A percentile compares a stretch with the other conserved stretches of the same genome.
Conservation (phyloP, 2,113 vertebrate species). For the Eptesicus fuscus region DNA sequence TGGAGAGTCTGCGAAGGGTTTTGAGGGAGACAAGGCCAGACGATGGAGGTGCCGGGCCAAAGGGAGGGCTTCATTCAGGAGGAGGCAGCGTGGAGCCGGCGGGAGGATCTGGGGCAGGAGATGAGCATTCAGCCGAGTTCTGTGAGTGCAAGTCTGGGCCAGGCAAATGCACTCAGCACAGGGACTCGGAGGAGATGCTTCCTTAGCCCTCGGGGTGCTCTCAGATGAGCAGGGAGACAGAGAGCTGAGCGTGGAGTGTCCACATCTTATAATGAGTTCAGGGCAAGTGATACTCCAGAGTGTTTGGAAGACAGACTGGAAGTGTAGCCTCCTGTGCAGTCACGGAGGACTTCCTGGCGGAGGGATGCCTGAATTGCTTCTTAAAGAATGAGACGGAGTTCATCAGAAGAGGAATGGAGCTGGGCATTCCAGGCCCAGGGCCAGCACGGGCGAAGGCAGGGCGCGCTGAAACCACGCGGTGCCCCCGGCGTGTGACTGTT, state of each 20-base stretch:
- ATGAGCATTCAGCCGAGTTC: background rate
- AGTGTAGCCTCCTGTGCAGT: background rate
- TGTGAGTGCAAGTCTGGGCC: accelerated
- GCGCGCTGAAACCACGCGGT: accelerated
- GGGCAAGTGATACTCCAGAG: background rate
- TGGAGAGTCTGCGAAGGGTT: background rate
- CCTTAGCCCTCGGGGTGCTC: background rate
- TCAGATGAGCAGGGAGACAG: background rate
- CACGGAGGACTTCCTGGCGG: background rate
- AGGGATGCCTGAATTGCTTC: background rate
- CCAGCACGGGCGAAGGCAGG: background rate
- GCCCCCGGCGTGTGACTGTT: background rate
- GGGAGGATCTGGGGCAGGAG: background rate
- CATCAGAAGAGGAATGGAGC: background rate
- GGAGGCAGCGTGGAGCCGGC: accelerated
- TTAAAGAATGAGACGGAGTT: background rate
- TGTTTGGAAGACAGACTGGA: background rate
- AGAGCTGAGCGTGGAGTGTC: background rate
- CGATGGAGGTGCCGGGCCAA: no score
- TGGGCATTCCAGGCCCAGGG: no score
- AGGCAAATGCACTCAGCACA: no score
- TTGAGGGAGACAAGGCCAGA: background rate
- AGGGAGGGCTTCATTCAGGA: no score
- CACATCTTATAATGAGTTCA: background rate
- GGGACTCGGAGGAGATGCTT: background rate